Evolutionary conservation across 2,888 invertebrate genomes (phyloP).

Genomic region (Acanthosepion esculentum): DNA sequence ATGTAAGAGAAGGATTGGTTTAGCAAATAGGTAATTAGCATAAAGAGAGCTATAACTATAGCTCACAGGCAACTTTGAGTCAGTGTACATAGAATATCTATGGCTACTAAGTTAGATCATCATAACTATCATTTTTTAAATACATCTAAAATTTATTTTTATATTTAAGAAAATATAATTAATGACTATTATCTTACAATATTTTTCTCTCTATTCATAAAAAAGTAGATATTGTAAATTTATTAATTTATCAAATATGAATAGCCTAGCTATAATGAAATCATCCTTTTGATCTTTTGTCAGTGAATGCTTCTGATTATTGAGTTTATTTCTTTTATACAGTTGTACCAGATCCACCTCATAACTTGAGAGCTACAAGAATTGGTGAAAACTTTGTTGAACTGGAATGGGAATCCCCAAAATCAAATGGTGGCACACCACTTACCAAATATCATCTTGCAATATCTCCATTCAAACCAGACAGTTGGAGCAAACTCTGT

Average conservation of each 20-base stretch:
- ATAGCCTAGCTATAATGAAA: neutral
- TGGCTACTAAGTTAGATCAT: too few relatives aligned
- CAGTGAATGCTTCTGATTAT: neutral
- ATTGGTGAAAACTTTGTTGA: slow-evolving; percentile 44
- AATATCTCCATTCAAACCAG: slow-evolving; percentile 50
- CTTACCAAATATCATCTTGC: slow-evolving; percentile 58
- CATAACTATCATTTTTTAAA: neutral
- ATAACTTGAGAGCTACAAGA: slow-evolving; percentile 40
- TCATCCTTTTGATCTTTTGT: neutral
- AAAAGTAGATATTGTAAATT: neutral
- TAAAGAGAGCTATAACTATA: too few relatives aligned
- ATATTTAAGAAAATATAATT: neutral
- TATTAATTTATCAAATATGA: neutral
- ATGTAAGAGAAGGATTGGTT: too few relatives aligned
- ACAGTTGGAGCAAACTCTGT: slow-evolving; percentile 51
- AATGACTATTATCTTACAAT: neutral
- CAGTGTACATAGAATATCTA: too few relatives aligned
- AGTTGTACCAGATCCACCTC: slow-evolving; percentile 51
- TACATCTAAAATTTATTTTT: neutral
- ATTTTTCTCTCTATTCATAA: neutral
- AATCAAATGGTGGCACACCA: slow-evolving; percentile 62
- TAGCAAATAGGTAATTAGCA: too few relatives aligned
- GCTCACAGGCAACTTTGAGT: too few relatives aligned
- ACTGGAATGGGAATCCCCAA: slow-evolving; percentile 60
- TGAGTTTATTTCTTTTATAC: neutral